Evolutionary conservation across 2,888 invertebrate species (phyloP).

Genomic region (Bimastos eiseni): DNA sequence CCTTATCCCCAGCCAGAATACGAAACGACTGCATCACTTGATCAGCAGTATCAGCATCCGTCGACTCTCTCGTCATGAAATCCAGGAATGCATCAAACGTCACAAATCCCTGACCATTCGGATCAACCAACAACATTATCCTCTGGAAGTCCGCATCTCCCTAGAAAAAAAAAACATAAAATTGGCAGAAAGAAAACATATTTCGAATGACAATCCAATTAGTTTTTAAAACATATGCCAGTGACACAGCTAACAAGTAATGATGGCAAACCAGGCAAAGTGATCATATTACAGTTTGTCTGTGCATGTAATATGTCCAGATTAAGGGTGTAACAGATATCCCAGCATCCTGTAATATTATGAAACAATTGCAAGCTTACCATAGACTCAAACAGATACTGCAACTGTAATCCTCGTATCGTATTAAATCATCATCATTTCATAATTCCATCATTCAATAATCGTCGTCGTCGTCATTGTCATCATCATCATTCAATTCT

Average conservation of each 20-base stretch:
- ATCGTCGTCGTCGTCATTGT: neutral
- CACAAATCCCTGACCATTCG: constrained; percentile 90
- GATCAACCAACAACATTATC: constrained; percentile 91
- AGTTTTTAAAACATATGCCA: too few relatives aligned
- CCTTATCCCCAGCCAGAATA: constrained; percentile 58
- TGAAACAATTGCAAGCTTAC: too few relatives aligned
- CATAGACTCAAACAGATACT: neutral
- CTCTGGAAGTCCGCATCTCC: constrained; percentile 79
- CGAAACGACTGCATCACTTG: constrained; percentile 43
- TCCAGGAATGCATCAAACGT: constrained; percentile 98
- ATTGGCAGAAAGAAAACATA: too few relatives aligned
- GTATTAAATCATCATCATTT: neutral
- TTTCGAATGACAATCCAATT: too few relatives aligned
- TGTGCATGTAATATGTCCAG: too few relatives aligned
- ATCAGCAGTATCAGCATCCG: constrained; percentile 56
- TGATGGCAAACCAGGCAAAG: too few relatives aligned
- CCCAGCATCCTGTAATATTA: too few relatives aligned
- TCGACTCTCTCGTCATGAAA: constrained; percentile 96
- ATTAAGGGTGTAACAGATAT: too few relatives aligned
- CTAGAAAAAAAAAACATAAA: neutral
- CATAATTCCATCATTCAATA: too few relatives aligned
- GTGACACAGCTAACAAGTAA: too few relatives aligned
- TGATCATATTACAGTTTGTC: too few relatives aligned
- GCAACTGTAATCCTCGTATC: neutral
- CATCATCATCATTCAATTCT: too few relatives aligned